A percentile compares a stretch with the other conserved stretches of the same genome.
Conservation (phyloP, 2,113 vertebrate genomes). For the Tetrax tetrax region DNA sequence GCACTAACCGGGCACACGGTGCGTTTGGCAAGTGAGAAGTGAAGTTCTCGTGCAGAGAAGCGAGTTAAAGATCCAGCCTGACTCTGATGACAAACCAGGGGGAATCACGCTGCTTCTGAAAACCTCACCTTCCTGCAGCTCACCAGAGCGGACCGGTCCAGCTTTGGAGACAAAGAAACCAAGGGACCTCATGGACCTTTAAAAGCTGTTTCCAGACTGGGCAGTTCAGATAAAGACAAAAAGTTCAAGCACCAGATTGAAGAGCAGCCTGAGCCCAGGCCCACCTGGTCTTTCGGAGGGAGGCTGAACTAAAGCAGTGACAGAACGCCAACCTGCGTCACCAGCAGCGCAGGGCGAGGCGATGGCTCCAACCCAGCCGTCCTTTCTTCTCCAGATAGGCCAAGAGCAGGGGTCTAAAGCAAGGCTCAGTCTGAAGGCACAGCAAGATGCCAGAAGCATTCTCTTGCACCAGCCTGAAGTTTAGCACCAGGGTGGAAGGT, state of each 20-base stretch:
- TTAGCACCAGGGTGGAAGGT: background rate
- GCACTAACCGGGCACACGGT: background rate
- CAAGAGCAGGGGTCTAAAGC: background rate
- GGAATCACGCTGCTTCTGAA: too few relatives aligned
- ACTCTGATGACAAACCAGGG: too few relatives aligned
- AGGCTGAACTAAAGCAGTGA: background rate
- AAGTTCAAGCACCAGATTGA: background rate
- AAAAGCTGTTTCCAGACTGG: background rate
- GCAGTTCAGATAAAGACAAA: background rate
- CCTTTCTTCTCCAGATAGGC: background rate
- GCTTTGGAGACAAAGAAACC: background rate
- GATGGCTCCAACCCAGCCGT: rapidly evolving
- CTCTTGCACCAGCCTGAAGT: background rate
- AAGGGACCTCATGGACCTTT: background rate
- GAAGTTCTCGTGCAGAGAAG: too few relatives aligned
- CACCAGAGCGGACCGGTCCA: too few relatives aligned
- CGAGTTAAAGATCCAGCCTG: too few relatives aligned
- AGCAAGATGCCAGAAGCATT: background rate
- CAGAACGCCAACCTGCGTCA: background rate
- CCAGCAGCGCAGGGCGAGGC: background rate
- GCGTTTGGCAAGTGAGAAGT: too few relatives aligned
- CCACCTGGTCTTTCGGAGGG: background rate
- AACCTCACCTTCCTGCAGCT: too few relatives aligned
- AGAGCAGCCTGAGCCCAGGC: background rate
- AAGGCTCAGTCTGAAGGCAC: background rate